phyloP scores from a whole-genome alignment of 2,797 vertebrate species.

The Petrocephalus schoutedeni region DNA sequence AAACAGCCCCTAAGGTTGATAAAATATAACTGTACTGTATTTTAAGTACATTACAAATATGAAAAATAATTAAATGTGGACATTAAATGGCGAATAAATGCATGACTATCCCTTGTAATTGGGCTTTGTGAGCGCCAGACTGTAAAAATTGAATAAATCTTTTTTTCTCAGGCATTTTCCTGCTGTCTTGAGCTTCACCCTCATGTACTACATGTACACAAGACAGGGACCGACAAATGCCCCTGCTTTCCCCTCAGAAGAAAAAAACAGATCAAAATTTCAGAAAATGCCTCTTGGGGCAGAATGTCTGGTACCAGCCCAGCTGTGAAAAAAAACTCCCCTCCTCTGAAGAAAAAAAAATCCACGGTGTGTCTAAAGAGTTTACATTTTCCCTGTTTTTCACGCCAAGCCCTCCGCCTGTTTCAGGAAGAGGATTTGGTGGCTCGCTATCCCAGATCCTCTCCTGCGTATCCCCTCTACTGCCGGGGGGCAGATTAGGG shows the following conservation, averaged over 20 bases:
- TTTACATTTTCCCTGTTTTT: neutral
- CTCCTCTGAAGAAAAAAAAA: slow-evolving; percentile 13
- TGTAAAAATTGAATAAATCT: slow-evolving; percentile 60
- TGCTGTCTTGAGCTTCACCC: neutral
- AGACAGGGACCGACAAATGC: slow-evolving; percentile 3
- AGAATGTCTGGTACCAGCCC: slow-evolving; percentile 17
- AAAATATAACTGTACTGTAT: neutral
- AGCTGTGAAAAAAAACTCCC: neutral
- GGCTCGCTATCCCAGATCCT: slow-evolving; percentile 63
- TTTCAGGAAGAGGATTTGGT: slow-evolving; percentile 74
- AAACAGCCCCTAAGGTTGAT: neutral
- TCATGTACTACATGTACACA: neutral
- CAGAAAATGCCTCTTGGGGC: slow-evolving; percentile 8
- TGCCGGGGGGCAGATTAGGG: slow-evolving; percentile 58
- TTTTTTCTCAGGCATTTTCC: neutral
- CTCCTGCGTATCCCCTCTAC: slow-evolving; percentile 14
- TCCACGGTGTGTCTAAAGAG: slow-evolving; percentile 3
- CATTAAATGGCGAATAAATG: slow-evolving; percentile 65
- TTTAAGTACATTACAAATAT: slow-evolving; percentile 49
- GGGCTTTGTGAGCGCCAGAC: slow-evolving; percentile 53
- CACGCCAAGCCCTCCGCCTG: slow-evolving; percentile 65
- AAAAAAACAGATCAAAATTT: neutral
- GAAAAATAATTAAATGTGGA: slow-evolving; percentile 61
- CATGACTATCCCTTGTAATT: slow-evolving; percentile 45
- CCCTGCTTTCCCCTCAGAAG: neutral